These are phyloP conservation scores for Coregonus sp. DNA, from an alignment of 2,797 vertebrate genomes.

Conservation along the genomic window DNA sequence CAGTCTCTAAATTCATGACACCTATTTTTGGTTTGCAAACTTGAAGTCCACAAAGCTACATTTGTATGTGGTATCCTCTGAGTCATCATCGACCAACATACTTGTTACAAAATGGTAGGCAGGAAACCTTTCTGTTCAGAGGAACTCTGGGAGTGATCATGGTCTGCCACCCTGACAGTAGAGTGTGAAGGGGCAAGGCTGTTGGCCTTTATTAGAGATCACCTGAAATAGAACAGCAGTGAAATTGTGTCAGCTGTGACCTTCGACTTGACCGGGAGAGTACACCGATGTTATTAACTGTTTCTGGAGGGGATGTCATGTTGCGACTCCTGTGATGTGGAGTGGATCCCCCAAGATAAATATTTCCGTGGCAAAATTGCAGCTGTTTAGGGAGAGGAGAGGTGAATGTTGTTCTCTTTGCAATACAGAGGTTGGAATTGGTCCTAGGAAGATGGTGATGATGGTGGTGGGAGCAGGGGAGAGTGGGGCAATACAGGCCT, in stretches of 20 bases:
- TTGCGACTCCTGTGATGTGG: neutral
- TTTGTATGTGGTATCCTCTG: neutral
- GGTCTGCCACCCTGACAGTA: conserved; percentile 38
- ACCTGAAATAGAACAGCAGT: conserved; percentile 46
- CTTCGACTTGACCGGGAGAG: conserved; percentile 53
- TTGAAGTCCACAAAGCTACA: neutral
- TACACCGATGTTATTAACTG: conserved; percentile 52
- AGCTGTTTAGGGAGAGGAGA: conserved; percentile 18
- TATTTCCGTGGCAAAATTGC: conserved; percentile 20
- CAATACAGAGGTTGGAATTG: conserved; percentile 25
- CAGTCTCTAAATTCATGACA: neutral
- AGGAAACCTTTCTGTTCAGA: conserved; percentile 26
- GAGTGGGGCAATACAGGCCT: conserved; percentile 14
- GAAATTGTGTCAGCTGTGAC: conserved; percentile 51
- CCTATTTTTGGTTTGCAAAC: neutral
- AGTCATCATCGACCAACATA: neutral
- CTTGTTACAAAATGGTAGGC: conserved; percentile 8
- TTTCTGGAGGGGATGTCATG: conserved; percentile 26
- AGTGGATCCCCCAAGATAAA: neutral
- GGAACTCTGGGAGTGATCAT: conserved; percentile 34
- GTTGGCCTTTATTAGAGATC: conserved; percentile 49
- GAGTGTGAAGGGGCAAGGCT: conserved; percentile 29
- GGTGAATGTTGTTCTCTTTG: conserved; percentile 20
- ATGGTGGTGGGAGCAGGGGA: conserved; percentile 3
- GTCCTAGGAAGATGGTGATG: conserved; percentile 23